These are phyloP conservation scores for Trilocha varians DNA, from an alignment of 2,888 invertebrate genomes.

Conservation along the genomic window DNA sequence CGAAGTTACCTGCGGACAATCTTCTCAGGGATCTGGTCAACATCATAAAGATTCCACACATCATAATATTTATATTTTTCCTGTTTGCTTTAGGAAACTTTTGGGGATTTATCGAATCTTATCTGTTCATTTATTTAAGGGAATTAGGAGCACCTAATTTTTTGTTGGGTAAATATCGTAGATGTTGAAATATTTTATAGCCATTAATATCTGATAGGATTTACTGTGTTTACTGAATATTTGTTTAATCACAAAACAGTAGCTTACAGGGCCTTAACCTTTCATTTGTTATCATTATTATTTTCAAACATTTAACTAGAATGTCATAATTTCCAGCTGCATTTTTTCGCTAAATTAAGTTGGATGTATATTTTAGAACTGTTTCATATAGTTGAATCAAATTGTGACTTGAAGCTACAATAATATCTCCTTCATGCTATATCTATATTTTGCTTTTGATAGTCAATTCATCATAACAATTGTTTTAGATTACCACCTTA, in stretches of 20 bases:
- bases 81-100: constrained; percentile 87
- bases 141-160: constrained; percentile 89
- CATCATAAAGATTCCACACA: constrained; percentile 84
- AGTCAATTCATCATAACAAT: no score
- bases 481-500: no score
- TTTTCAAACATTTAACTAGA: no score
- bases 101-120: constrained; percentile 93
- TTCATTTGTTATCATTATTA: neutral
- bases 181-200: neutral
- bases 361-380: no score
- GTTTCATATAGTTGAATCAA: no score
- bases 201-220: constrained; percentile 1
- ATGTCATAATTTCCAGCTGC: no score
- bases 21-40: constrained; percentile 82
- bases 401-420: no score
- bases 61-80: constrained; percentile 85
- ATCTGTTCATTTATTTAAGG: constrained; percentile 87
- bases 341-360: no score
- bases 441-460: no score
- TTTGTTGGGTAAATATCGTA: constrained; percentile 76
- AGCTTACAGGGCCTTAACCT: neutral
- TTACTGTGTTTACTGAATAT: neutral
- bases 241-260: neutral
- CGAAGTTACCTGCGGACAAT: constrained; percentile 84
- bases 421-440: no score